Base-by-base conservation (phyloP, 37 sponge, comb jelly and placozoan genomes). In the Spongia lamella region DNA sequence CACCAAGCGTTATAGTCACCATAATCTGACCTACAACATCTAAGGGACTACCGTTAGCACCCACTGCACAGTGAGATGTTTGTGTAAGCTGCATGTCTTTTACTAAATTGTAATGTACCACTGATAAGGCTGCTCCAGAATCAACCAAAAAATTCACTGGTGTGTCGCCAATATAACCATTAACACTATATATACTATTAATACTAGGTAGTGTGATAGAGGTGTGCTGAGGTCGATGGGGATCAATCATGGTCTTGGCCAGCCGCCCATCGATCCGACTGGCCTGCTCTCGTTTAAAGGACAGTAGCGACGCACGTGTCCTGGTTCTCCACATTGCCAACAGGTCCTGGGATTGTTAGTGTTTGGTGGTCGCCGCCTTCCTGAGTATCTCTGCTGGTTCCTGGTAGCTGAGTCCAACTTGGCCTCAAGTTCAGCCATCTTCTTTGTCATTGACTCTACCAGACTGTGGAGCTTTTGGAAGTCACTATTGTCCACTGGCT, bases 241-340 rank as follows among this genome's bases (percentile, higher is more conserved):
- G 70, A 49, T 37, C 30, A 35, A 7, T 73, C 32, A 39, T 47
- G 16, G n/a, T 24, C 61, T 56, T 56, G 38, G 43, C 75, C 61
- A 47, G 27, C 75, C 39, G 38, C 37, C 40, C 75, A 58, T 35
- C 75, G 13, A 26, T 35, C 40, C 38, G 40, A 35, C 59, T 56
- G 75, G 75, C 60, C 61, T 60, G 16, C 30, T 19, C 22, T 34
- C 22, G 59, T 73, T 73, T 73, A 73, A 73, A 27, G 75, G 75
- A 32, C 75, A 73, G 38, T 73, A 14, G n/a, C 60, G 31, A 36
- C 37, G 15, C 27, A 73, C 6, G 39, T 73, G 75, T 1, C 75
- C 75, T 32, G 21, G 15, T 26, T 73, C 38, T 36, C 75, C 75
- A 73, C 75, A 56, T 26, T 13, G 40, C 27, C 40, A 73, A 29